phyloP scores from a whole-genome alignment of 2,888 invertebrate species.

The Cryptophagus acutangulus region DNA sequence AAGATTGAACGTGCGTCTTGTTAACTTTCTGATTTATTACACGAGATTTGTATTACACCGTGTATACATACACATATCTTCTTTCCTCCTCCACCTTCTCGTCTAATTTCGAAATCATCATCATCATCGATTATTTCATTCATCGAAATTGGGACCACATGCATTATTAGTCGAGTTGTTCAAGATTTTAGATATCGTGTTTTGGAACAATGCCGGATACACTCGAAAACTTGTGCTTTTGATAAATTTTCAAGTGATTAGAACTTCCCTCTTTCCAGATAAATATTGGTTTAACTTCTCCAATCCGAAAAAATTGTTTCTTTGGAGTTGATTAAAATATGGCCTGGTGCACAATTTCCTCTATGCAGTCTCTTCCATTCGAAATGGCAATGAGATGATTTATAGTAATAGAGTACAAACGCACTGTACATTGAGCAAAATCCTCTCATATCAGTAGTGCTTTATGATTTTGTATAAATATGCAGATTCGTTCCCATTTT shows the following conservation, averaged over 20 bases:
- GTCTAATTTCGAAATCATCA: conserved; percentile 33
- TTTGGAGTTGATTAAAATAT: no score
- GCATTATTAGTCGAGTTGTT: no score
- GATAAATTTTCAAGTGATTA: conserved; percentile 40
- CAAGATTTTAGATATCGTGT: conserved; percentile 5
- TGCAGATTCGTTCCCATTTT: conserved; percentile 46
- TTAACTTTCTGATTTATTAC: conserved; percentile 48
- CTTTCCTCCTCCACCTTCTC: no score
- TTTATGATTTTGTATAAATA: conserved; percentile 43
- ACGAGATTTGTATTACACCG: conserved; percentile 25
- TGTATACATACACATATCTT: conserved; percentile 11
- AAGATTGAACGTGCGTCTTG: conserved; percentile 44
- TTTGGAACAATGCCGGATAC: conserved; percentile 36
- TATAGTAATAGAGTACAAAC: background rate
- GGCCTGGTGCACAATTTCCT: no score
- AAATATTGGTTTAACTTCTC: no score
- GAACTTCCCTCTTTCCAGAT: conserved; percentile 40
- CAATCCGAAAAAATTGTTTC: no score
- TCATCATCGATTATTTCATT: no score
- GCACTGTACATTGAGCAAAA: conserved; percentile 6
- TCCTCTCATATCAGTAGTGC: conserved; percentile 26
- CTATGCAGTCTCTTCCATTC: no score
- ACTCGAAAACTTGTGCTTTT: conserved; percentile 37
- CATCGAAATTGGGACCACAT: no score
- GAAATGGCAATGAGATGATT: background rate